A percentile compares a stretch with the other conserved stretches of the same genome.
Evolutionary conservation across 2,113 vertebrate species (phyloP).

Genomic region (Enhydra lutris): DNA sequence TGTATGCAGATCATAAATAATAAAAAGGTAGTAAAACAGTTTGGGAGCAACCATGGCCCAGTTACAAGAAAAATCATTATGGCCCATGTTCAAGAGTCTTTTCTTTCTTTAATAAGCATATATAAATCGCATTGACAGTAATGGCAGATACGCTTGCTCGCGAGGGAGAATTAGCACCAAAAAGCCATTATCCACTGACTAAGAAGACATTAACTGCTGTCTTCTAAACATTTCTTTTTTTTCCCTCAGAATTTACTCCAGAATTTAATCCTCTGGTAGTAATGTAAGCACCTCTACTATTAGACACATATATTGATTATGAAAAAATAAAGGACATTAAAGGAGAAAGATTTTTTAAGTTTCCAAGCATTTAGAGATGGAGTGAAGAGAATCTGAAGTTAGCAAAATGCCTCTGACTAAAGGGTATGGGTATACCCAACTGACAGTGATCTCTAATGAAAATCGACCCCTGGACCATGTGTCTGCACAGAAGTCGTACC

Average conservation of each 20-base stretch:
- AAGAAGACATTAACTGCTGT: background rate
- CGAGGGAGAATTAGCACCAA: background rate
- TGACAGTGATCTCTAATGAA: background rate
- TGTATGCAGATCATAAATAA: slow-evolving; percentile 19
- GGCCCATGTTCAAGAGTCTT: background rate
- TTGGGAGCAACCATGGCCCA: background rate
- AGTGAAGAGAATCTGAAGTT: background rate
- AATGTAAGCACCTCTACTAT: background rate
- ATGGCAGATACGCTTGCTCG: background rate
- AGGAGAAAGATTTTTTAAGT: background rate
- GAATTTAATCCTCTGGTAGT: background rate
- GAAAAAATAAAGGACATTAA: background rate
- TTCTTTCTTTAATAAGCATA: background rate
- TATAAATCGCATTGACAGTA: background rate
- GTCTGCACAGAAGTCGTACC: background rate
- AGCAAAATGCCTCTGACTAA: background rate
- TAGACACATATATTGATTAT: background rate
- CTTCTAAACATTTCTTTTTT: slow-evolving; percentile 4
- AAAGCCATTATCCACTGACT: background rate
- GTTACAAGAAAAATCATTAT: background rate
- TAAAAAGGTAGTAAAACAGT: slow-evolving; percentile 4
- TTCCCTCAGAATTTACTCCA: background rate
- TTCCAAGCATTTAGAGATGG: background rate
- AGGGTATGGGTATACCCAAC: background rate
- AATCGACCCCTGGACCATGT: background rate